These are phyloP conservation scores for Psettodes erumei DNA, from an alignment of 2,113 vertebrate species.

Conservation along the genomic window DNA sequence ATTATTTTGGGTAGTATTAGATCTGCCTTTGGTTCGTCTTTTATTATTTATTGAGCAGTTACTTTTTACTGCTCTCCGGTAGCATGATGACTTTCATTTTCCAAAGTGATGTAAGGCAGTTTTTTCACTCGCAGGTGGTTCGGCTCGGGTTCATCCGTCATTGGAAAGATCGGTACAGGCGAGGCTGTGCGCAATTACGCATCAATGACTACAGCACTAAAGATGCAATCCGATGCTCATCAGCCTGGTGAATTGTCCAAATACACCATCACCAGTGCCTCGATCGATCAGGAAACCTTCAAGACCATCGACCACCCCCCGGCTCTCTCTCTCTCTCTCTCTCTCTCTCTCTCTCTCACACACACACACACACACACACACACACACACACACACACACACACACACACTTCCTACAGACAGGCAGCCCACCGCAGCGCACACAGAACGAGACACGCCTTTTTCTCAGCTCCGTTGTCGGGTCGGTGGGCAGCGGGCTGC, in stretches of 20 bases:
- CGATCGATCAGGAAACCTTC: slow-evolving; percentile 6
- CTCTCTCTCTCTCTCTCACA: slow-evolving; percentile 15
- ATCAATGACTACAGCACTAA: slow-evolving; percentile 25
- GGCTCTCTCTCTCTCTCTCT: neutral
- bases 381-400: slow-evolving; percentile 37
- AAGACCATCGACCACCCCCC: neutral
- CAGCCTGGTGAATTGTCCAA: slow-evolving; percentile 5
- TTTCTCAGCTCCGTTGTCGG: slow-evolving; percentile 72
- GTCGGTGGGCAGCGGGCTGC: slow-evolving; percentile 77
- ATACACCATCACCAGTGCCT: slow-evolving; percentile 7
- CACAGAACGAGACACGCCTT: slow-evolving; percentile 76
- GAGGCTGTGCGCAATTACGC: slow-evolving; percentile 70
- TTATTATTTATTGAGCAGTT: slow-evolving; percentile 3
- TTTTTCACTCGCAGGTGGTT: slow-evolving; percentile 28
- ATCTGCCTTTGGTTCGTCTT: neutral
- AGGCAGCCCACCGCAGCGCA: slow-evolving; percentile 65
- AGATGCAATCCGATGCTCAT: slow-evolving; percentile 13
- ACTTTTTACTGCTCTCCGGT: neutral
- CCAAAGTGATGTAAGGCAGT: neutral
- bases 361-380: slow-evolving; percentile 28
- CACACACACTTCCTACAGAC: slow-evolving; percentile 20
- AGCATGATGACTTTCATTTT: neutral
- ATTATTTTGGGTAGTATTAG: neutral
- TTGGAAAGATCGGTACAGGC: neutral
- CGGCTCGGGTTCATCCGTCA: slow-evolving; percentile 26